Evolutionary conservation across 64 coral and sea anemone genomes (phyloP), one percentile per base, ranked within the genome.

Genomic region (Montipora cactus): DNA sequence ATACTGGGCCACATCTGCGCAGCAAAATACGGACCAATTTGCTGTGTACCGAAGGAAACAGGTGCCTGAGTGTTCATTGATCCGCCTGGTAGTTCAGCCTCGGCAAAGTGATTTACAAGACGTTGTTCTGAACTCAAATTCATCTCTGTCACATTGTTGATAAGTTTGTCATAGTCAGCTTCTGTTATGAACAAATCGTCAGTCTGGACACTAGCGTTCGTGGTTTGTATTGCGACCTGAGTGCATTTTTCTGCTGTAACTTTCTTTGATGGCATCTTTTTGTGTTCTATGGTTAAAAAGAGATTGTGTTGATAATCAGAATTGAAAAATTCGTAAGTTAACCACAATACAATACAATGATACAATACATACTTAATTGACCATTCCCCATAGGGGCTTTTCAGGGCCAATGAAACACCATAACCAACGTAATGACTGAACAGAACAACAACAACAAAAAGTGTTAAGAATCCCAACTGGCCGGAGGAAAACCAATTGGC

Each of bases 21-120:
- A 72, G 82, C 66, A 16, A 68, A 51, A 86, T 71, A 86, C 70
- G 82, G 82, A n/a, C 71, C 82, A 62, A 86, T 44, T n/a, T 69
- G 66, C 8, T 86, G 82, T 86, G 66, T 51, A 49, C 82, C 66
- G 22, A 71, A 86, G 0, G 81, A 67, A n/a, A 62, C 58, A 67
- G 59, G 57, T 13, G 25, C 59, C 81, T 84, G 81, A 49, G 64
- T 70, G 46, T 46, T 47, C 46, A 72, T 4, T 16, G 82, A 4
- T 16, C 62, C 66, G 49, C 46, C 22, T 12, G 45, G 82, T 6
- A 13, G 14, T 66, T 72, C 82, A 45, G 47, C 71, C 2, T 67
- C 59, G 11, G 81, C n/a, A 51, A 71, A 72, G 8, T 86, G 82
- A 86, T 86, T 72, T 70, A 86, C 18, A 2, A 86, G 15, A 1